Base-by-base conservation (phyloP, 2,797 vertebrate genomes). In the Nyctalus aviator region DNA sequence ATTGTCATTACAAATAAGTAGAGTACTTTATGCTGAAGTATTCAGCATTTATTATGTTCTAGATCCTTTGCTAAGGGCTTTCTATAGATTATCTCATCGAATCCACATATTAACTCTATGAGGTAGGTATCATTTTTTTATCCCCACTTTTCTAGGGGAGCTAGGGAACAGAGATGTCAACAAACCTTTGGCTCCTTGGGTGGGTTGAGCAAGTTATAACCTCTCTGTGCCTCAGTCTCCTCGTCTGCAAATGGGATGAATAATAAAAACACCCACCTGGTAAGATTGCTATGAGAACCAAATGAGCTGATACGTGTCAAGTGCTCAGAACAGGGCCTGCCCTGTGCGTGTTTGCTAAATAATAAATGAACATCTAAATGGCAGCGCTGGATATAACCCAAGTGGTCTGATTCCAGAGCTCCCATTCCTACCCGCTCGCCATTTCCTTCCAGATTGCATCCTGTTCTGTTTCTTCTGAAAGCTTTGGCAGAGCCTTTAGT, bases 391-490 rank as follows among this genome's bases (percentile, higher is more conserved):
- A 23, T 46, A 17, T 20, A 27, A 35, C 35, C 53, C 21, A 79
- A 62, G 72, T 8, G 5, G 5, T 73, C 77, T 55, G 82, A 57
- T 25, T 73, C 21, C 77, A 62, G 53, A 89, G 57, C 46, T 14
- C 15, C 82, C 21, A n/a, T 64, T 59, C 25, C 32, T 35, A 25
- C 68, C 30, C 57, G 2, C 44, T 73, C 3, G 10, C 55, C 79
- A 32, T 44, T 66, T 73, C 81, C 48, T 91, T 44, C 7, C 15
- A 17, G n/a, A 32, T 7, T 64, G 21, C 79, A n/a, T 35, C 83
- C 73, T 72, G n/a, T 84, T 89, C 68, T 44, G 25, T 84, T 68
- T 78, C 44, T 75, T 86, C 90, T 73, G 48, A 84, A 81, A 64
- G 30, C 8, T 87, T 76, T 77, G 76, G 5, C 73, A 71, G 53